These are phyloP conservation scores for Choristoneura fumiferana DNA, from an alignment of 1,140 invertebrate genomes.

Conservation along the genomic window DNA sequence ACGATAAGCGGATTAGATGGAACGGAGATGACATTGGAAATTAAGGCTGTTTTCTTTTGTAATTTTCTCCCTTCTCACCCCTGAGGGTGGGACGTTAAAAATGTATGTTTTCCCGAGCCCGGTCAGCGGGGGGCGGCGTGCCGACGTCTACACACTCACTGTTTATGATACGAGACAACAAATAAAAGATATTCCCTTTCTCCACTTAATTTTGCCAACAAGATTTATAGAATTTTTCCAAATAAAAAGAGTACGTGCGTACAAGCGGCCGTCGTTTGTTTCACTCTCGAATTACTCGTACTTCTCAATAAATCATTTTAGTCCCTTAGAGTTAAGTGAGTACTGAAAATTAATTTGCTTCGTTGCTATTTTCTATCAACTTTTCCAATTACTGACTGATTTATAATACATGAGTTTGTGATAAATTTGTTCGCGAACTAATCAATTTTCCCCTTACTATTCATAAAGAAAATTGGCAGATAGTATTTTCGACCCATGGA, in stretches of 20 bases:
- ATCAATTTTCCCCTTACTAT: conserved; percentile 12
- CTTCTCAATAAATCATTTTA: conserved; percentile 15
- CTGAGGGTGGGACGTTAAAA: conserved; percentile 61
- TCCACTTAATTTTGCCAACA: conserved; percentile 12
- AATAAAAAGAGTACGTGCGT: conserved; percentile 14
- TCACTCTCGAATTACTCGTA: conserved; percentile 13
- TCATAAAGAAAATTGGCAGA: conserved; percentile 16
- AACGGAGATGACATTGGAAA: conserved; percentile 78
- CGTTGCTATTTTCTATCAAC: conserved; percentile 14
- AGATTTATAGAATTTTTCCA: conserved; percentile 16
- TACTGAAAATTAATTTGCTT: conserved; percentile 13
- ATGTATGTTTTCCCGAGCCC: conserved; percentile 65
- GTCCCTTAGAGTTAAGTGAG: conserved; percentile 7
- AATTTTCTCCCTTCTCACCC: conserved; percentile 66
- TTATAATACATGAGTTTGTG: conserved; percentile 17
- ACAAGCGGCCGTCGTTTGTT: background rate
- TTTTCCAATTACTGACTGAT: conserved; percentile 18
- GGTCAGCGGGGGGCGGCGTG: conserved; percentile 39
- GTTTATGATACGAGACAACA: conserved; percentile 36
- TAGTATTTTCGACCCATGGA: conserved; percentile 13
- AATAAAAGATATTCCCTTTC: conserved; percentile 17
- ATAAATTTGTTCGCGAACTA: conserved; percentile 14
- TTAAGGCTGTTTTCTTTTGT: conserved; percentile 78
- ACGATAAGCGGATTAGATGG: conserved; percentile 76
- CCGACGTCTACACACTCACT: conserved; percentile 38